Evolutionary conservation across 30 jellyfish, hydroid and myxozoan genomes (phyloP).

Genomic region (Aurelia sp.): DNA sequence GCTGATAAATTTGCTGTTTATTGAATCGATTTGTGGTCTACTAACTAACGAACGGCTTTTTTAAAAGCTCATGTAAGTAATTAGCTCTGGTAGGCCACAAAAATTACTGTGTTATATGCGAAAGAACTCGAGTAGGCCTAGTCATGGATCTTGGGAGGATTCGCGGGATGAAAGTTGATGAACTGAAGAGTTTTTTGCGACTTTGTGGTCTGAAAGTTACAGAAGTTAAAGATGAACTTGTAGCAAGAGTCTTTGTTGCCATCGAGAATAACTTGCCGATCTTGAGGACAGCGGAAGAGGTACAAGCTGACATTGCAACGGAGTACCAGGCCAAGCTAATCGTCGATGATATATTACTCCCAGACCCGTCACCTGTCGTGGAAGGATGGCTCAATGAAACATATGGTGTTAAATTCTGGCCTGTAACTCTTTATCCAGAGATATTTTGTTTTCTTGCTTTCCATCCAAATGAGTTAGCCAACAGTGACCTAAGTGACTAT

Average conservation of each 20-base stretch:
- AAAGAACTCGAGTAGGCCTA: neutral
- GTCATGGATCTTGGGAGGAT: neutral
- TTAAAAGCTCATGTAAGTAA: neutral
- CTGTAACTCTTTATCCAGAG: slow-evolving; percentile 59
- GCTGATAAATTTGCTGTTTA: too few species aligned
- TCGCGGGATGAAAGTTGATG: slow-evolving; percentile 16
- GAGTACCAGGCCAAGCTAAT: slow-evolving; percentile 22
- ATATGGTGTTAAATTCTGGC: slow-evolving; percentile 41
- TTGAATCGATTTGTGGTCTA: neutral
- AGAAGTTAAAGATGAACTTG: too few species aligned
- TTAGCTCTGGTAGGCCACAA: neutral
- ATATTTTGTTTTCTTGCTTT: slow-evolving; percentile 21
- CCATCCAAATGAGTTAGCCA: slow-evolving; percentile 33
- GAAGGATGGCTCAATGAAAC: slow-evolving; percentile 43
- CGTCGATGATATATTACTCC: slow-evolving; percentile 7
- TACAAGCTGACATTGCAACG: slow-evolving; percentile 24
- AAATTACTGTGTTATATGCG: neutral
- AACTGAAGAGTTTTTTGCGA: neutral
- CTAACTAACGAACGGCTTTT: neutral
- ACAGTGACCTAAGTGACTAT: slow-evolving; percentile 39
- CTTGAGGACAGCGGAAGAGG: slow-evolving; percentile 55
- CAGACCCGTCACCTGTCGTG: slow-evolving; percentile 23
- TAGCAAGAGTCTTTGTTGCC: slow-evolving; percentile 30
- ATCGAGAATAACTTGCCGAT: slow-evolving; percentile 8
- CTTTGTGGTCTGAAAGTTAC: too few species aligned